Evolutionary conservation across 2,888 invertebrate species (phyloP).

Genomic region (Barypeithes pellucidus): DNA sequence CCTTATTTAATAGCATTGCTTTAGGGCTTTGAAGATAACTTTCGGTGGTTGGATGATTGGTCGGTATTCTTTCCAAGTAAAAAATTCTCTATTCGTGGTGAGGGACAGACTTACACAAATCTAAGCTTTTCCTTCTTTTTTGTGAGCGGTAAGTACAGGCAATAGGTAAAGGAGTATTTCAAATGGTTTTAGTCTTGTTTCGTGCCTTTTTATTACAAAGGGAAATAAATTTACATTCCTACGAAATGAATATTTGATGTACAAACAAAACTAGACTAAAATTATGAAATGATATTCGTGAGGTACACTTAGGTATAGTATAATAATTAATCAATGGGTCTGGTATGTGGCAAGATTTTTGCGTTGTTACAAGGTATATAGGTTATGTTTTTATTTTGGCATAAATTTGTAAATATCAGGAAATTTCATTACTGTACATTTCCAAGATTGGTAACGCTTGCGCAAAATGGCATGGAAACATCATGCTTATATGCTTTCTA

Average conservation of each 20-base stretch:
- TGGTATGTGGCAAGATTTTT: too few relatives aligned
- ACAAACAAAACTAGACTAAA: too few relatives aligned
- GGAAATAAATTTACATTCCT: too few relatives aligned
- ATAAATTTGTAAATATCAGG: not conserved
- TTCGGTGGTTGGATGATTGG: constrained; percentile 30
- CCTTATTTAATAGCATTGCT: constrained; percentile 8
- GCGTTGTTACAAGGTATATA: too few relatives aligned
- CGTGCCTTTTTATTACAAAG: too few relatives aligned
- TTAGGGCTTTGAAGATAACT: constrained; percentile 32
- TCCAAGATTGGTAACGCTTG: not conserved
- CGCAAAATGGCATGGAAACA: not conserved
- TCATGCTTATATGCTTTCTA: not conserved
- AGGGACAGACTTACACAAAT: constrained; percentile 31
- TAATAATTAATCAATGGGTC: too few relatives aligned
- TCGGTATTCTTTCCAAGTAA: constrained; percentile 16
- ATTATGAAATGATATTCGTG: too few relatives aligned
- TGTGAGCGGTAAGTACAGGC: constrained; percentile 16
- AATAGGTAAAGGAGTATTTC: not conserved
- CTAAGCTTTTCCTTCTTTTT: constrained; percentile 9
- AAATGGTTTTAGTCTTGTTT: not conserved
- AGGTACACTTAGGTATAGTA: too few relatives aligned
- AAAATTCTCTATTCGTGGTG: constrained; percentile 21
- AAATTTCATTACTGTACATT: too few relatives aligned
- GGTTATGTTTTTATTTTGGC: not conserved
- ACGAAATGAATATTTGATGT: too few relatives aligned